A percentile compares a stretch with the other conserved stretches of the same genome.
These are phyloP conservation scores for Phenacoccus solenopsis DNA, from an alignment of 1,140 invertebrate species.

Conservation along the genomic window DNA sequence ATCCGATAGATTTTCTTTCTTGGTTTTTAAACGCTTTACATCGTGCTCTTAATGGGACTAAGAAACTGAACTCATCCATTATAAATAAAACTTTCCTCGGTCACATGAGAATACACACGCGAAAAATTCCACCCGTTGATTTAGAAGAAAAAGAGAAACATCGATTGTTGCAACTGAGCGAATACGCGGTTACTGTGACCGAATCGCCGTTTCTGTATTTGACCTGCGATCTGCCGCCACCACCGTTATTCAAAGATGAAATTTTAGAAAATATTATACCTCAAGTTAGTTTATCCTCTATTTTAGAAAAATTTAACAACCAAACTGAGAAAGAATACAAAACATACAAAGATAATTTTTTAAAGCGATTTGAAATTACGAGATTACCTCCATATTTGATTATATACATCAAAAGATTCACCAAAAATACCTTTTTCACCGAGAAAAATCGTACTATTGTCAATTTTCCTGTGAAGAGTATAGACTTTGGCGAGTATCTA, in stretches of 20 bases:
- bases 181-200: slow-evolving; percentile 75
- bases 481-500: slow-evolving; percentile 94
- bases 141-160: slow-evolving; percentile 73
- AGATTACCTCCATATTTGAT: slow-evolving; percentile 93
- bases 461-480: slow-evolving; percentile 96
- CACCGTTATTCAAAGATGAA: slow-evolving; percentile 94
- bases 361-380: slow-evolving; percentile 94
- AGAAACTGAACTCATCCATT: slow-evolving; percentile 78
- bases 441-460: slow-evolving; percentile 99
- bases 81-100: slow-evolving; percentile 93
- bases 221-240: slow-evolving; percentile 91
- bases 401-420: slow-evolving; percentile 94
- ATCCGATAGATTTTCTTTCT: slow-evolving; percentile 92
- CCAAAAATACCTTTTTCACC: slow-evolving; percentile 96
- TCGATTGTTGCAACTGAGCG: slow-evolving; percentile 61
- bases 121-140: slow-evolving; percentile 89
- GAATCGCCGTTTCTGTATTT: slow-evolving; percentile 90
- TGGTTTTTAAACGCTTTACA: slow-evolving; percentile 94
- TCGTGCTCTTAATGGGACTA: slow-evolving; percentile 68
- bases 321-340: slow-evolving; percentile 94
- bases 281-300: slow-evolving; percentile 86
- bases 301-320: slow-evolving; percentile 94
- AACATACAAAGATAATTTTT: slow-evolving; percentile 96
- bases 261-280: slow-evolving; percentile 97
- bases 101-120: slow-evolving; percentile 82